Evolutionary conservation across 2,113 vertebrate species (phyloP).

Genomic region (Siniperca knerii): DNA sequence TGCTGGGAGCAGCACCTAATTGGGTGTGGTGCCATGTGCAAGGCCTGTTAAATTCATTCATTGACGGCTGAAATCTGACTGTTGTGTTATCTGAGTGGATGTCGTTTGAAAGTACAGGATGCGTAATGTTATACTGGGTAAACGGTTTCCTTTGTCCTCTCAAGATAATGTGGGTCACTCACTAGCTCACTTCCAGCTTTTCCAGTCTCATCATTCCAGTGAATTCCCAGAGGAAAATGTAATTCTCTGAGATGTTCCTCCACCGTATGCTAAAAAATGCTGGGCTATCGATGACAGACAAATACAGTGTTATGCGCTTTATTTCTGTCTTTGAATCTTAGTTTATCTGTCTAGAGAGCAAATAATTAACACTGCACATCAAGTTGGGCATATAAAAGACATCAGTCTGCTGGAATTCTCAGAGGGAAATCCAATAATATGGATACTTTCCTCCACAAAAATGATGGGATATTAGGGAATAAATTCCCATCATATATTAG

Average conservation of each 20-base stretch:
- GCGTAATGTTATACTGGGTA: not conserved
- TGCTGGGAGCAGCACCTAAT: conserved; percentile 51
- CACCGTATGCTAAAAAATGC: not conserved
- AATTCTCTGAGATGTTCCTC: conserved; percentile 34
- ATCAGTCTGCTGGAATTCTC: conserved; percentile 1
- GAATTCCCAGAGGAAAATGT: conserved; percentile 55
- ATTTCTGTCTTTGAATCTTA: not conserved
- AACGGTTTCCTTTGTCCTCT: conserved; percentile 11
- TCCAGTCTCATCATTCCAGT: conserved; percentile 53
- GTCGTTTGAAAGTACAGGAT: not conserved
- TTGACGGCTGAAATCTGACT: conserved; percentile 25
- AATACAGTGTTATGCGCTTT: not conserved
- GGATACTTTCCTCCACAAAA: conserved; percentile 1
- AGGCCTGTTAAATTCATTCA: conserved; percentile 44
- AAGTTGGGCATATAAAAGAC: not conserved
- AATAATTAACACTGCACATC: not conserved
- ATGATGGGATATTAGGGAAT: not conserved
- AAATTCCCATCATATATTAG: no score
- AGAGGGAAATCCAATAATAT: not conserved
- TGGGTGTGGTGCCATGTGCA: conserved; percentile 55
- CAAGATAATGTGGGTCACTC: conserved; percentile 8
- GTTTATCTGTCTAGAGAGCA: not conserved
- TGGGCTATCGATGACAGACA: not conserved
- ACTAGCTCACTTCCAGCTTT: conserved; percentile 35
- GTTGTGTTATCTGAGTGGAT: not conserved